These are phyloP conservation scores for Pseudonaja textilis DNA, from an alignment of 2,113 vertebrate species.

Conservation along the genomic window DNA sequence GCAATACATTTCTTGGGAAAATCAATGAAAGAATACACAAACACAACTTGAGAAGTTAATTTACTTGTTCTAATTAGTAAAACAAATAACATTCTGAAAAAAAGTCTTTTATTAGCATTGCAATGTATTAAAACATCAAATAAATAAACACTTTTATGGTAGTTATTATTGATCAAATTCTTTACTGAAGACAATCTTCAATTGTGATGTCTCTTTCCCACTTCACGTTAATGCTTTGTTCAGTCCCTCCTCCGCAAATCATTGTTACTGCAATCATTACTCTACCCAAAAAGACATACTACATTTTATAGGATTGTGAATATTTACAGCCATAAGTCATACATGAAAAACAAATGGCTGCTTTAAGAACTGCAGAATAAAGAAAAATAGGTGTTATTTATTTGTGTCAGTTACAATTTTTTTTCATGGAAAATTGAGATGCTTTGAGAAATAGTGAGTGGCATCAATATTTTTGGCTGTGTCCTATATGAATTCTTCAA, in stretches of 20 bases:
- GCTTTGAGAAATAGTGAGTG: background rate
- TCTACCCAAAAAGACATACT: background rate
- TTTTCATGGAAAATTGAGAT: no score
- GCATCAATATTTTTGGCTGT: background rate
- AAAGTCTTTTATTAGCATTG: background rate
- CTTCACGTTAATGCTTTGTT: background rate
- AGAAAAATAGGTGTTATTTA: background rate
- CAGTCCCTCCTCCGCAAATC: background rate
- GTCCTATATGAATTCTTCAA: background rate
- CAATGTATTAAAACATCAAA: background rate
- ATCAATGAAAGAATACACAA: background rate
- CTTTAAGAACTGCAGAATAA: background rate
- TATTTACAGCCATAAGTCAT: background rate
- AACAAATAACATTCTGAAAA: background rate
- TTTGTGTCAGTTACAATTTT: background rate
- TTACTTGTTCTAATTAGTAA: background rate
- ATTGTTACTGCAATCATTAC: background rate
- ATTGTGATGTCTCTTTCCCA: background rate
- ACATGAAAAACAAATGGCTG: background rate
- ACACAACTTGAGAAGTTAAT: background rate
- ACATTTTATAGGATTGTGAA: background rate
- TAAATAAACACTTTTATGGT: background rate
- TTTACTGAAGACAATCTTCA: background rate
- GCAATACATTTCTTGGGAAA: background rate
- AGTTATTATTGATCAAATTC: background rate